Percentiles rank a stretch among this genome's conserved stretches.
These are phyloP conservation scores for Centrocercus urophasianus DNA, from an alignment of 2,113 vertebrate genomes.

Conservation along the genomic window DNA sequence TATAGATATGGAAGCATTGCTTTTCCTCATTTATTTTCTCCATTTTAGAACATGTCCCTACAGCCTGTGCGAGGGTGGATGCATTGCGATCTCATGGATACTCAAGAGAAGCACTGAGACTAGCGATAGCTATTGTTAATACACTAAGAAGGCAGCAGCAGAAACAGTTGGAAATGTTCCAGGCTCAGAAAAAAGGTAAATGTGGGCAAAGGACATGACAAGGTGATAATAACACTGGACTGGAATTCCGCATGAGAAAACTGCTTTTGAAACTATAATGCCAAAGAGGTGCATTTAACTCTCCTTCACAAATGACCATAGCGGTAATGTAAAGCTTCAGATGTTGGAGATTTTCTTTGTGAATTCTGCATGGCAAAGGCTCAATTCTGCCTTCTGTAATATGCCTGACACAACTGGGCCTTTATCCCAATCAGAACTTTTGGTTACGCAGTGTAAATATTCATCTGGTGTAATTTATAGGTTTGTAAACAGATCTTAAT, in stretches of 20 bases:
- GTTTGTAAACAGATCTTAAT: not conserved
- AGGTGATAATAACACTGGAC: not conserved
- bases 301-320: not conserved
- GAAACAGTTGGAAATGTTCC: slow-evolving; percentile 93
- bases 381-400: not conserved
- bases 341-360: not conserved
- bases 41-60: slow-evolving; percentile 91
- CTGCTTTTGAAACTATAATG: not conserved
- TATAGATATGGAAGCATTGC: not conserved
- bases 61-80: slow-evolving; percentile 93
- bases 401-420: not conserved
- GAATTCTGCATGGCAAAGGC: not conserved
- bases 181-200: slow-evolving; percentile 92
- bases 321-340: not conserved
- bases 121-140: slow-evolving; percentile 94
- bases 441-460: not conserved
- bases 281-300: not conserved
- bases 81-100: slow-evolving; percentile 95
- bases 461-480: not conserved
- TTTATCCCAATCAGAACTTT: not conserved
- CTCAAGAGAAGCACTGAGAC: slow-evolving; percentile 90
- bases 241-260: not conserved
- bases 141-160: slow-evolving; percentile 92
- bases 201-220: not conserved
- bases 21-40: slow-evolving; percentile 24